Conservation (phyloP, 2,888 invertebrate genomes). For the Smittia aterrima region DNA sequence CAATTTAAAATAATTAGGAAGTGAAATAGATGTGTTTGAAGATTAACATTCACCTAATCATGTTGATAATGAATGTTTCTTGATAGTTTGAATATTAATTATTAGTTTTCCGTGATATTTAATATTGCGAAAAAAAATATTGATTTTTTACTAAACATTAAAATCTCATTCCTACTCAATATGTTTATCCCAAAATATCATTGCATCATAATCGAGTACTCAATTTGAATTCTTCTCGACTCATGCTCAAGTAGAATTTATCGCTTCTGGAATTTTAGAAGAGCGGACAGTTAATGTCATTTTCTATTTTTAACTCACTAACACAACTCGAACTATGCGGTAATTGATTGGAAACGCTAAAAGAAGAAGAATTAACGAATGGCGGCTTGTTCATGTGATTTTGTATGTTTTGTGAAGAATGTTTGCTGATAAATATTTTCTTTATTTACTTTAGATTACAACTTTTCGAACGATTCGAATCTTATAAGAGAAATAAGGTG, state of each 20-base stretch:
- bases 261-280: too few relatives aligned
- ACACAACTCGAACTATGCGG: neutral
- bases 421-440: neutral
- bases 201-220: too few relatives aligned
- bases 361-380: neutral
- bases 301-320: neutral
- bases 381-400: neutral
- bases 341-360: neutral
- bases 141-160: neutral
- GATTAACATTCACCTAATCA: too few relatives aligned
- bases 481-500: neutral
- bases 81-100: too few relatives aligned
- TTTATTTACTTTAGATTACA: neutral
- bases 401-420: too few relatives aligned
- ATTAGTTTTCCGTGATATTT: too few relatives aligned
- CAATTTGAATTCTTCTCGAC: too few relatives aligned
- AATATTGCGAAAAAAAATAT: too few relatives aligned
- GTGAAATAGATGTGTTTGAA: too few relatives aligned
- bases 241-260: too few relatives aligned
- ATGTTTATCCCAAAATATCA: too few relatives aligned
- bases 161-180: neutral
- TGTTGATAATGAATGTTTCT: too few relatives aligned
- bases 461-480: neutral
- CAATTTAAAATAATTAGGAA: neutral
- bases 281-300: neutral